Conservation (phyloP, 2,797 vertebrate species). For the Euthynnus affinis region DNA sequence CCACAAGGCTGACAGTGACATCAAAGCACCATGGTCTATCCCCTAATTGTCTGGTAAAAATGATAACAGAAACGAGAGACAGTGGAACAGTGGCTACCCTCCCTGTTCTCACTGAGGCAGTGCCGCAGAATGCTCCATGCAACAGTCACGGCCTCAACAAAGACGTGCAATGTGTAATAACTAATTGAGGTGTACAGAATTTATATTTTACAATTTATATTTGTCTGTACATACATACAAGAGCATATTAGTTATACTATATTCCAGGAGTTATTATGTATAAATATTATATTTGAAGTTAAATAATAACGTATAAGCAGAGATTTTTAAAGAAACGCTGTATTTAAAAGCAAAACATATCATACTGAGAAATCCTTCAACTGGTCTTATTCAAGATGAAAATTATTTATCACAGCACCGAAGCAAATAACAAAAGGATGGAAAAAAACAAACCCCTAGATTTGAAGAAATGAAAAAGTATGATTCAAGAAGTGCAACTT, state of each 20-base stretch:
- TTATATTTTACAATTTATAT: neutral
- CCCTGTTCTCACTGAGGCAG: constrained; percentile 48
- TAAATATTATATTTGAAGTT: neutral
- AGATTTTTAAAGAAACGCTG: no score
- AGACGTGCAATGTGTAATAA: constrained; percentile 46
- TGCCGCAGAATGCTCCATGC: constrained; percentile 36
- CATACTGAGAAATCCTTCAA: no score
- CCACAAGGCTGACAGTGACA: constrained; percentile 71
- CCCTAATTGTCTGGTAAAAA: constrained; percentile 80
- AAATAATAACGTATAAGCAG: neutral
- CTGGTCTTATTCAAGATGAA: no score
- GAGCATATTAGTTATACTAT: neutral
- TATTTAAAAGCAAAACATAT: no score
- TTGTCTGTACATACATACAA: neutral
- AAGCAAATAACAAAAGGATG: no score
- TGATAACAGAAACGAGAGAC: constrained; percentile 73
- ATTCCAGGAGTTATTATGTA: neutral
- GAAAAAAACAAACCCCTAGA: no score
- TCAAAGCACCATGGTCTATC: constrained; percentile 76
- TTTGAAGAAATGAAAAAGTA: no score
- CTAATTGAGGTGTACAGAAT: constrained; percentile 37
- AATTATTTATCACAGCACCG: no score
- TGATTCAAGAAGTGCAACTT: no score
- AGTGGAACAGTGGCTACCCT: constrained; percentile 52
- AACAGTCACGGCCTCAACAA: constrained; percentile 41